Evolutionary conservation across 2,797 vertebrate genomes (phyloP).

Genomic region (Xenopus petersii): DNA sequence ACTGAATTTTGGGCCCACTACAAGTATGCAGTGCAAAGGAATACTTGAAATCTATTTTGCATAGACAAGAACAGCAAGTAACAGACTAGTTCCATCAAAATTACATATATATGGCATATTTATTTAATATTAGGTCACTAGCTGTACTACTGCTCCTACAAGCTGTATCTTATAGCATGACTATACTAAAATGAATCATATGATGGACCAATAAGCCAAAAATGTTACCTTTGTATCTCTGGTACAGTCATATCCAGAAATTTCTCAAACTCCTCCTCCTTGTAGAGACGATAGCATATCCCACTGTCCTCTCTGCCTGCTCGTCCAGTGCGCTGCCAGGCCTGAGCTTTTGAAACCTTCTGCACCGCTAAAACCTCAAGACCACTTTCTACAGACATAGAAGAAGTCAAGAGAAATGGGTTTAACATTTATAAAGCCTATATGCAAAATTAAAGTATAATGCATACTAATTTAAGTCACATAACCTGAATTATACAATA

Average conservation of each 20-base stretch:
- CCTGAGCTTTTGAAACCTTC: conserved; percentile 92
- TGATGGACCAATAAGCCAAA: background rate
- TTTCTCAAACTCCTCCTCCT: conserved; percentile 87
- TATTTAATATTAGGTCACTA: no score
- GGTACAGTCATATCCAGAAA: conserved; percentile 86
- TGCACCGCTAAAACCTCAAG: conserved; percentile 92
- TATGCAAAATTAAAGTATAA: no score
- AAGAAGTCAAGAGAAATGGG: background rate
- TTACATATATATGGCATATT: no score
- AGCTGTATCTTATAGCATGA: background rate
- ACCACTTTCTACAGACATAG: conserved; percentile 73
- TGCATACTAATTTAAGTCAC: no score
- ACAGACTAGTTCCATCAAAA: no score
- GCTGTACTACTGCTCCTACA: no score
- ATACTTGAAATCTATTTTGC: no score
- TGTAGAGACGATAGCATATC: conserved; percentile 89
- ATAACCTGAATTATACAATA: no score
- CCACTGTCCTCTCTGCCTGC: conserved; percentile 88
- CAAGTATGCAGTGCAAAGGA: no score
- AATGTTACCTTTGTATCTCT: conserved; percentile 89
- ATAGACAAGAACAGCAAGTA: no score
- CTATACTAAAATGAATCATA: background rate
- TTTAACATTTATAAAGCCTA: no score
- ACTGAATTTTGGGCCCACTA: no score
- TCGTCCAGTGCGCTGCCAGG: conserved; percentile 90